phyloP scores from a whole-genome alignment of 37 sponge, comb jelly and placozoan genomes.

The Chondrilla cf. caribensis region DNA sequence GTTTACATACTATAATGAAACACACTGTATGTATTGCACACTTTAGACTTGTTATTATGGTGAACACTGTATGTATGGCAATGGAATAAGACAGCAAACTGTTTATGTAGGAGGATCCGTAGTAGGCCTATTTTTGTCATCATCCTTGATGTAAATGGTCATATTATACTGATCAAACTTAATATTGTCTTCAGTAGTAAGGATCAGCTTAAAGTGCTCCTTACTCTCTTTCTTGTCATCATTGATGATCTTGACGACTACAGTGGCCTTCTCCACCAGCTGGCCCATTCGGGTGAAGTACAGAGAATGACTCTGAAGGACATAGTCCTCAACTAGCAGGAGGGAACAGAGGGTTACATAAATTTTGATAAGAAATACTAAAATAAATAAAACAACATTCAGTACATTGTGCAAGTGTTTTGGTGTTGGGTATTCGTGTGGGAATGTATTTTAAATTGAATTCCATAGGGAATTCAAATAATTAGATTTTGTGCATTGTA shows the following conservation, averaged over 20 bases:
- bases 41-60: no score
- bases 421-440: background rate
- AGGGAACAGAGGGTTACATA: background rate
- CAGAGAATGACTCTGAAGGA: background rate
- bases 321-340: background rate
- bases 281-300: background rate
- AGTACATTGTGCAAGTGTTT: background rate
- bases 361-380: background rate
- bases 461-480: no score
- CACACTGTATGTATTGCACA: no score
- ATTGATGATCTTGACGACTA: slow-evolving; percentile 1
- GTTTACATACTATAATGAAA: no score
- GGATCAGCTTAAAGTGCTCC: background rate
- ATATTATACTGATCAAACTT: background rate
- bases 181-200: background rate
- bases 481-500: no score
- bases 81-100: no score
- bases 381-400: no score
- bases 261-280: slow-evolving; percentile 3
- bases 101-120: no score
- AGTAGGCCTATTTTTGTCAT: background rate
- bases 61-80: no score
- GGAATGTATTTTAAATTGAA: no score
- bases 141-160: background rate
- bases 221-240: background rate